phyloP scores from a whole-genome alignment of 2,888 invertebrate genomes.

The Lasioglossum lativentre region DNA sequence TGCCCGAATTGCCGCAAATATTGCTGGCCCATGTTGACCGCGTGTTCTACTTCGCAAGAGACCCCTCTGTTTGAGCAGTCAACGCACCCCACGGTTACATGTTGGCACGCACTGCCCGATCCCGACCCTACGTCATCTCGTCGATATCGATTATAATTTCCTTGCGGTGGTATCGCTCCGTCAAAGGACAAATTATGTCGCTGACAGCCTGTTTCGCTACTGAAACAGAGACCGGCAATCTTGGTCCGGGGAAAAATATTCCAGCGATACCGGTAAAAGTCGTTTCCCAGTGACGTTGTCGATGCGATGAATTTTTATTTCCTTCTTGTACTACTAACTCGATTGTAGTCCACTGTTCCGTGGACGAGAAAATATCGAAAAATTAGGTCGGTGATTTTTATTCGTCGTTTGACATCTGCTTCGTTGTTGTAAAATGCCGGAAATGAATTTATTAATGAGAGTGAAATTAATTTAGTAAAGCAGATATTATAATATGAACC shows the following conservation, averaged over 20 bases:
- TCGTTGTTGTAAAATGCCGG: background rate
- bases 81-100: conserved; percentile 38
- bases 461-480: too few species aligned
- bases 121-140: background rate
- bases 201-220: background rate
- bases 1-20: conserved; percentile 26
- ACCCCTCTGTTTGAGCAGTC: conserved; percentile 37
- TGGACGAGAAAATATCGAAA: background rate
- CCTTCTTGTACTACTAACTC: background rate
- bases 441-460: background rate
- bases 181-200: conserved; percentile 40
- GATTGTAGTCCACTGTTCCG: background rate
- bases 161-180: conserved; percentile 7
- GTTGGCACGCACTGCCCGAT: background rate
- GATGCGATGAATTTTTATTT: background rate
- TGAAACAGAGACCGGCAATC: background rate
- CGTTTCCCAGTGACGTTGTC: background rate
- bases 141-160: conserved; percentile 57
- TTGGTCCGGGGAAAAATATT: background rate
- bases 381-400: background rate
- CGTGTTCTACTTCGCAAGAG: conserved; percentile 14
- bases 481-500: too few species aligned
- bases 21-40: background rate
- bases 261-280: background rate
- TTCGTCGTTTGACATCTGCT: too few species aligned